phyloP scores from a whole-genome alignment of 2,113 vertebrate genomes.

The Otus sunia region DNA sequence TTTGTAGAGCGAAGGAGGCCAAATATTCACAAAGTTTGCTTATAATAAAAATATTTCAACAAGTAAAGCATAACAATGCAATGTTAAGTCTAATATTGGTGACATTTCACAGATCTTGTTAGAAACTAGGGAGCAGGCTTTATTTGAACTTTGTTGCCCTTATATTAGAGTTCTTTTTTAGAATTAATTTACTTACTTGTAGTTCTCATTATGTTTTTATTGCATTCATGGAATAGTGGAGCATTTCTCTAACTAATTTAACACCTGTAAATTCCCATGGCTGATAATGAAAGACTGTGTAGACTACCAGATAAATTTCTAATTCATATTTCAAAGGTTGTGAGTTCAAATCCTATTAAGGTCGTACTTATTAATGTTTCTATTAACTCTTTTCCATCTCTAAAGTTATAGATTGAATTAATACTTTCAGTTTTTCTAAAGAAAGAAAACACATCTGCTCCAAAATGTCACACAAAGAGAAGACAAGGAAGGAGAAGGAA shows the following conservation, averaged over 20 bases:
- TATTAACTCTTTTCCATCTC: slow-evolving; percentile 62
- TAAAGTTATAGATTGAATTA: slow-evolving; percentile 29
- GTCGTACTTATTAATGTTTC: slow-evolving; percentile 61
- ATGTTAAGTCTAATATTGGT: slow-evolving; percentile 52
- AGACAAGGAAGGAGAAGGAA: not conserved
- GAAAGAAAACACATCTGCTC: not conserved
- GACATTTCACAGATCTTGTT: slow-evolving; percentile 64
- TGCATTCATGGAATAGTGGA: slow-evolving; percentile 59
- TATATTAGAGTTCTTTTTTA: slow-evolving; percentile 58
- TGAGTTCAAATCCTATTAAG: slow-evolving; percentile 65
- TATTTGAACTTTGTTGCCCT: slow-evolving; percentile 67
- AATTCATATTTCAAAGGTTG: slow-evolving; percentile 67
- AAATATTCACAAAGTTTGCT: not conserved
- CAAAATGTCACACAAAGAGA: not conserved
- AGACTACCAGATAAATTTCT: slow-evolving; percentile 61
- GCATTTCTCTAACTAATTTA: slow-evolving; percentile 63
- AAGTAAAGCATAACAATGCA: slow-evolving; percentile 28
- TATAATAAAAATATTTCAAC: slow-evolving; percentile 56
- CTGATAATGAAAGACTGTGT: slow-evolving; percentile 64
- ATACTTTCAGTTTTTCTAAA: not conserved
- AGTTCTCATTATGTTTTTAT: slow-evolving; percentile 74
- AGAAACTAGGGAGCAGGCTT: slow-evolving; percentile 45
- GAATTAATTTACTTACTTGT: slow-evolving; percentile 73
- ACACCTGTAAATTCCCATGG: slow-evolving; percentile 70
- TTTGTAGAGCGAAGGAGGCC: no score